These are phyloP conservation scores for Anthrax anthrax DNA, from an alignment of 2,888 invertebrate genomes.

Conservation along the genomic window DNA sequence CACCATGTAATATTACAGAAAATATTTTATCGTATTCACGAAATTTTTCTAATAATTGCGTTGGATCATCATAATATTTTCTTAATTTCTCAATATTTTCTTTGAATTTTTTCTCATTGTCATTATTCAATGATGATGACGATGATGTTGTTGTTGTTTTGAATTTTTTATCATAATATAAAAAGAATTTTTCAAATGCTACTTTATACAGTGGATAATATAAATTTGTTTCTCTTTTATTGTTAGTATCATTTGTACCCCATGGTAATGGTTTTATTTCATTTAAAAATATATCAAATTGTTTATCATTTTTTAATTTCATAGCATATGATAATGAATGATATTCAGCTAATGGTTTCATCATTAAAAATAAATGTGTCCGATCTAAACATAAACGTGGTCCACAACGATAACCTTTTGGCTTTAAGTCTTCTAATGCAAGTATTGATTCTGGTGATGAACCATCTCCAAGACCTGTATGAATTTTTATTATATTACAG, in stretches of 20 bases:
- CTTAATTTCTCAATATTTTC: conserved; percentile 18
- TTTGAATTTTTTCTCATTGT: conserved; percentile 11
- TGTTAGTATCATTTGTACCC: conserved; percentile 9
- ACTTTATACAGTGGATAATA: conserved; percentile 22
- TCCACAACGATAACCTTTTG: conserved; percentile 24
- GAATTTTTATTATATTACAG: not conserved
- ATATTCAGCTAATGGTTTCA: conserved; percentile 21
- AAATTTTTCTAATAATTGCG: conserved; percentile 22
- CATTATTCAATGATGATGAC: not conserved
- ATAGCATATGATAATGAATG: conserved; percentile 27
- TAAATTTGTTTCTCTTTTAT: conserved; percentile 14
- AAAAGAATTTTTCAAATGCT: conserved; percentile 28
- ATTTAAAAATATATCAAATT: conserved; percentile 18
- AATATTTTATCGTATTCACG: conserved; percentile 21
- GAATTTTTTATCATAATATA: conserved; percentile 20
- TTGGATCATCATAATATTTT: conserved; percentile 22
- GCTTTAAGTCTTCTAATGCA: conserved; percentile 25
- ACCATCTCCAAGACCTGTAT: conserved; percentile 6
- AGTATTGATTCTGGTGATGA: conserved; percentile 20
- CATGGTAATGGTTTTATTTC: conserved; percentile 22
- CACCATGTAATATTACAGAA: conserved; percentile 27
- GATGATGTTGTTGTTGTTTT: not conserved
- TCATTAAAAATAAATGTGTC: conserved; percentile 24
- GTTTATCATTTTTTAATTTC: conserved; percentile 18
- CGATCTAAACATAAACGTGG: conserved; percentile 22